A percentile compares a stretch with the other conserved stretches of the same genome.
Evolutionary conservation across 1,140 invertebrate species (phyloP).

Genomic region (Cherax destructor): DNA sequence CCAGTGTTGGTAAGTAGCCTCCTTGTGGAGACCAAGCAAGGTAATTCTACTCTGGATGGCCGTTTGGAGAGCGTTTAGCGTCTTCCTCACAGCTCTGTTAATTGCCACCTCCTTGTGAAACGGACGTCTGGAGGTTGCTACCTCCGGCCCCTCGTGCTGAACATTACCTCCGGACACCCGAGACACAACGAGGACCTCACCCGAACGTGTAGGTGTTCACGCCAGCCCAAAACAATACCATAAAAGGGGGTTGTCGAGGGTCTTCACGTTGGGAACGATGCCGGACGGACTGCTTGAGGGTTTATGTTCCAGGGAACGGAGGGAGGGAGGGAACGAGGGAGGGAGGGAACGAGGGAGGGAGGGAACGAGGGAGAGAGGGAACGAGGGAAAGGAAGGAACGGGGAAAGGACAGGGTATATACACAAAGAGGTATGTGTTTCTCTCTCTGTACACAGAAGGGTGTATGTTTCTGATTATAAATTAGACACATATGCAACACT

Average conservation of each 20-base stretch:
- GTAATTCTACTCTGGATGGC: conserved; percentile 29
- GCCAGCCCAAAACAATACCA: conserved; percentile 1
- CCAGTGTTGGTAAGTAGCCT: neutral
- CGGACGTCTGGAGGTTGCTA: neutral
- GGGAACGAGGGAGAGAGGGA: too few relatives aligned
- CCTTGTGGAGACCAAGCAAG: neutral
- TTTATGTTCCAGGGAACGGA: neutral
- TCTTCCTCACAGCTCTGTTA: conserved; percentile 2
- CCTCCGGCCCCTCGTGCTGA: neutral
- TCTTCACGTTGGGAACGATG: too few relatives aligned
- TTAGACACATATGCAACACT: too few relatives aligned
- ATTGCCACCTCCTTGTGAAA: neutral
- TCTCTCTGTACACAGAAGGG: too few relatives aligned
- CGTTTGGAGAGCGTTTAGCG: conserved; percentile 23
- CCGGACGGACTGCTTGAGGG: neutral
- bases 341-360: too few relatives aligned
- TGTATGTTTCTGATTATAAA: too few relatives aligned
- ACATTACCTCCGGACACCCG: neutral
- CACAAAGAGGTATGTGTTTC: too few relatives aligned
- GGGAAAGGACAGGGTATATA: too few relatives aligned
- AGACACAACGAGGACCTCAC: neutral
- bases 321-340: neutral
- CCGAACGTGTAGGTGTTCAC: neutral
- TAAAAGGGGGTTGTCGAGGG: neutral
- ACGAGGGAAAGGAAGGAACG: too few relatives aligned